phyloP scores from a whole-genome alignment of 2,113 vertebrate genomes.

The Pelvicachromis taeniatus region DNA sequence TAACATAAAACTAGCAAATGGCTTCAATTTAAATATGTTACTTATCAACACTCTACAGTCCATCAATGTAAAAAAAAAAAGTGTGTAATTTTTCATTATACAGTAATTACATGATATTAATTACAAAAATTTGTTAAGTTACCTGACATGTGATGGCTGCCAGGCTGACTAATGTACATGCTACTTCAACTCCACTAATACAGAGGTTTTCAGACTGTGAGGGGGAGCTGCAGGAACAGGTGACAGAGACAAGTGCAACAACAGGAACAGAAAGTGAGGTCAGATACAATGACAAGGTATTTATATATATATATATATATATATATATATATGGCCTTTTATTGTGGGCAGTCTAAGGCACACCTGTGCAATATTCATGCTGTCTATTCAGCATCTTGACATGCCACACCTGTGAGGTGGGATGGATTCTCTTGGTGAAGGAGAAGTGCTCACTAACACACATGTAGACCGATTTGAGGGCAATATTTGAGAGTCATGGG shows the following conservation, averaged over 20 bases:
- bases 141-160: conserved; percentile 34
- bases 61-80: conserved; percentile 55
- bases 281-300: no score
- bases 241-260: neutral
- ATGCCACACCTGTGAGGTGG: no score
- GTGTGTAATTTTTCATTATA: conserved; percentile 65
- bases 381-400: no score
- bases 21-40: conserved; percentile 67
- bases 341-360: no score
- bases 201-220: neutral
- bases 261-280: no score
- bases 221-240: neutral
- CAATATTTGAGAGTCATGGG: no score
- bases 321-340: no score
- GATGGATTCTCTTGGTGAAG: no score
- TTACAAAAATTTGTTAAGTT: conserved; percentile 63
- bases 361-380: no score
- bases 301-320: no score
- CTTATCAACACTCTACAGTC: conserved; percentile 69
- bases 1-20: conserved; percentile 68
- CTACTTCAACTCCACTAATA: neutral
- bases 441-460: no score
- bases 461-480: no score
- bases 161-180: conserved; percentile 37
- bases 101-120: conserved; percentile 69